Conservation (phyloP, 2,888 invertebrate species). For the Eupelmus urozonus region DNA sequence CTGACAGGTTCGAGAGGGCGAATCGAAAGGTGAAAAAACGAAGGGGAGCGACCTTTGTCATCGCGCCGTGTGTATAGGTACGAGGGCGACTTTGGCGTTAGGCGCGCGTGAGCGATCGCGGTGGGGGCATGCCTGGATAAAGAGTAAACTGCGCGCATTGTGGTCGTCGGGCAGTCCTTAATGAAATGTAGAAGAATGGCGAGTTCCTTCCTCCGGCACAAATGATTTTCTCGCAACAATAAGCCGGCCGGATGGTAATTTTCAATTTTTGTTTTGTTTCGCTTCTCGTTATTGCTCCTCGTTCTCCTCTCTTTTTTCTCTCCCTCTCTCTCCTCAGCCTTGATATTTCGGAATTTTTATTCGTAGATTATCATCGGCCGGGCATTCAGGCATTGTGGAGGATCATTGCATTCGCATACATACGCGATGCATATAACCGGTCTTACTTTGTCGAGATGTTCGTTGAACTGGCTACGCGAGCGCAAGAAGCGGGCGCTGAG, state of each 20-base stretch:
- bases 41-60: slow-evolving; percentile 1
- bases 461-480: slow-evolving; percentile 29
- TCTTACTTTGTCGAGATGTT: slow-evolving; percentile 54
- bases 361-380: slow-evolving; percentile 44
- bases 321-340: background rate
- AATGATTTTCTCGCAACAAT: slow-evolving; percentile 32
- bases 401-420: slow-evolving; percentile 46
- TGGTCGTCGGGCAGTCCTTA: slow-evolving; percentile 6
- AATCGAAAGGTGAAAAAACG: background rate
- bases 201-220: slow-evolving; percentile 23
- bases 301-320: background rate
- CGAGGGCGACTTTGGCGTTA: background rate
- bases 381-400: slow-evolving; percentile 41
- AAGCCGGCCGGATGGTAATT: slow-evolving; percentile 11
- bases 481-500: slow-evolving; percentile 38
- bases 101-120: slow-evolving; percentile 31
- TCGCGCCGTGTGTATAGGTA: background rate
- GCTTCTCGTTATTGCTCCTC: background rate
- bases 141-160: slow-evolving; percentile 1
- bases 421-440: slow-evolving; percentile 51
- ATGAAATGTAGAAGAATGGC: slow-evolving; percentile 38
- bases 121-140: background rate
- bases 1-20: slow-evolving; percentile 36
- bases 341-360: slow-evolving; percentile 40
- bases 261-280: slow-evolving; percentile 9